Conservation (phyloP, 92 coral and sea anemone species). For the Chrysogorgia sp. region DNA sequence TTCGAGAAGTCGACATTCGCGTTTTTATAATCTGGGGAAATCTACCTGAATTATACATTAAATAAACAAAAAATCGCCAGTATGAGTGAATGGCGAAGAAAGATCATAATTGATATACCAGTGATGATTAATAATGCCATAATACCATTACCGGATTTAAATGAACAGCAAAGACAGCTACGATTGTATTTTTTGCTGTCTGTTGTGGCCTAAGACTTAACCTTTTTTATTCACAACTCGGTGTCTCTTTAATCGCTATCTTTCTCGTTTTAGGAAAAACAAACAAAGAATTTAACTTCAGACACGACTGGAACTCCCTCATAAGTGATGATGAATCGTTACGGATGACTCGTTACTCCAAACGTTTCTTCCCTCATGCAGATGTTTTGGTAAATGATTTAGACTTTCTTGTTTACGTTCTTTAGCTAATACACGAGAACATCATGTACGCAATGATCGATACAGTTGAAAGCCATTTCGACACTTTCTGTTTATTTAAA, state of each 20-base stretch:
- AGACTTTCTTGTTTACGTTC: neutral
- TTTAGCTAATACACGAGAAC: too few relatives aligned
- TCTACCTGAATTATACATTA: too few relatives aligned
- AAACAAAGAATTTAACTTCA: constrained; percentile 91
- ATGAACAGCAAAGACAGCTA: too few relatives aligned
- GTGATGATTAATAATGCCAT: too few relatives aligned
- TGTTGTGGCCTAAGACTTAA: neutral
- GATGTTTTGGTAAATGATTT: constrained; percentile 82
- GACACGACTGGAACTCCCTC: constrained; percentile 97
- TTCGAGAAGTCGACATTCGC: too few relatives aligned
- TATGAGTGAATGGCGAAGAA: too few relatives aligned
- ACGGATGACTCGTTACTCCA: constrained; percentile 77
- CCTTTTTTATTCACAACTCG: neutral
- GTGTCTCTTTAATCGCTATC: constrained; percentile 7
- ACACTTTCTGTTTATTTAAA: too few relatives aligned
- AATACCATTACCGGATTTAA: neutral
- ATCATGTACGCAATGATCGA: too few relatives aligned
- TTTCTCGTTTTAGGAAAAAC: constrained; percentile 67
- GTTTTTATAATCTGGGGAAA: too few relatives aligned
- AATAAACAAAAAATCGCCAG: too few relatives aligned
- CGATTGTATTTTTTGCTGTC: neutral
- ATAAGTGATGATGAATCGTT: constrained; percentile 95
- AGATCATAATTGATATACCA: too few relatives aligned
- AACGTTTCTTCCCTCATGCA: constrained; percentile 85
- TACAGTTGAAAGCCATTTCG: too few relatives aligned